A percentile compares a stretch with the other conserved stretches of the same genome.
Conservation (phyloP, 1,140 invertebrate species). For the Zaprionus ornatus region DNA sequence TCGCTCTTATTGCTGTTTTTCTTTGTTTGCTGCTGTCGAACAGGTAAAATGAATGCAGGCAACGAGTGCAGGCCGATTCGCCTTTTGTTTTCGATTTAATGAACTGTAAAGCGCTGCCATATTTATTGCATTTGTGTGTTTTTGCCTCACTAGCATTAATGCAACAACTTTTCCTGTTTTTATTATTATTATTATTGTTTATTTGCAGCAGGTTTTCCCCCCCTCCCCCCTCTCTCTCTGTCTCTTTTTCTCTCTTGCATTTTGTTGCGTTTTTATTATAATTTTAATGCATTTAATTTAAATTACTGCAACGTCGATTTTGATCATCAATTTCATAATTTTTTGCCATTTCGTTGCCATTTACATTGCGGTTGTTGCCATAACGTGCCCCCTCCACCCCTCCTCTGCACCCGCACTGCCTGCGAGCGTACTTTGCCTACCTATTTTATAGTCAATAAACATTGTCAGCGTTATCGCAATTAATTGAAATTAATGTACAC, state of each 20-base stretch:
- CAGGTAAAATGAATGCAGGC: constrained; percentile 60
- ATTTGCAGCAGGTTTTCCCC: constrained; percentile 40
- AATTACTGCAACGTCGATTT: constrained; percentile 64
- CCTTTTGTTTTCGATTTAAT: constrained; percentile 81
- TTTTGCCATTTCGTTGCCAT: constrained; percentile 49
- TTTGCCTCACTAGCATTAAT: constrained; percentile 16
- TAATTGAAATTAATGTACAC: constrained; percentile 67
- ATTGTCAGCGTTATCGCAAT: constrained; percentile 66
- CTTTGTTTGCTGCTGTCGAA: constrained; percentile 24
- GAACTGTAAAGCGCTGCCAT: constrained; percentile 78
- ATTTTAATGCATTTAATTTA: constrained; percentile 79
- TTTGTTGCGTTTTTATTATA: constrained; percentile 33
- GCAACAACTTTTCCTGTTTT: constrained; percentile 38
- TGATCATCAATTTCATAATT: constrained; percentile 55
- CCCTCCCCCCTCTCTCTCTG: neutral
- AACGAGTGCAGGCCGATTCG: constrained; percentile 51
- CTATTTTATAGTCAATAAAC: constrained; percentile 74
- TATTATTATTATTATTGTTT: constrained; percentile 65
- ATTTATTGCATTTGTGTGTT: constrained; percentile 65
- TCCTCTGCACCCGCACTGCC: too few relatives aligned
- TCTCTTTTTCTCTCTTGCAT: constrained; percentile 6
- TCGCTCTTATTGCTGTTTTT: neutral
- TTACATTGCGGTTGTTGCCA: constrained; percentile 42
- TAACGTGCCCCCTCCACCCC: neutral
- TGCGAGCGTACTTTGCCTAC: constrained; percentile 9